A percentile compares a stretch with the other conserved stretches of the same genome.
phyloP scores from a whole-genome alignment of 1,140 invertebrate species.

The Drosophila littoralis region DNA sequence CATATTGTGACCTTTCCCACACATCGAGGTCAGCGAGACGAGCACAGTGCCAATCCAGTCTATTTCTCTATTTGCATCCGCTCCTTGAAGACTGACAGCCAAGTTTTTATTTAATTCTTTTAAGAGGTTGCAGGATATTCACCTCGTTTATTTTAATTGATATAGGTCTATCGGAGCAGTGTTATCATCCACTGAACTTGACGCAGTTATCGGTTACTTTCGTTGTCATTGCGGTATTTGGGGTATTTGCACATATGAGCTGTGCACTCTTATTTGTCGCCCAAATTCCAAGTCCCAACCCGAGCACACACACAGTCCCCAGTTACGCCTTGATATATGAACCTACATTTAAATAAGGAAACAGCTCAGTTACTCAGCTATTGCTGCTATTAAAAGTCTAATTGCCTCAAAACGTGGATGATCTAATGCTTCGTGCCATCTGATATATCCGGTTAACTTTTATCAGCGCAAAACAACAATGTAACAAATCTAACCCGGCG shows the following conservation, averaged over 20 bases:
- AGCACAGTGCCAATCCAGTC: neutral
- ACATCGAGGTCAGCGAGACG: slow-evolving; percentile 41
- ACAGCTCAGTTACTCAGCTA: slow-evolving; percentile 20
- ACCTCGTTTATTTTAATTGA: neutral
- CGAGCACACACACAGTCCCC: neutral
- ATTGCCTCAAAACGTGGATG: slow-evolving; percentile 62
- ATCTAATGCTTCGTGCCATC: slow-evolving; percentile 50
- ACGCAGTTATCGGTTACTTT: slow-evolving; percentile 10
- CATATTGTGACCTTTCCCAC: slow-evolving; percentile 66
- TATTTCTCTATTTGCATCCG: neutral
- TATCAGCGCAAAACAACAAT: slow-evolving; percentile 52
- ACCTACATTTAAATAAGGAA: slow-evolving; percentile 12
- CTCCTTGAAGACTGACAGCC: neutral
- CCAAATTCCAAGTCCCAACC: neutral
- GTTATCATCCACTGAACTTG: slow-evolving; percentile 31
- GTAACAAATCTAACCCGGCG: slow-evolving; percentile 24
- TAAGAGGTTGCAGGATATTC: neutral
- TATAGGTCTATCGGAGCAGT: neutral
- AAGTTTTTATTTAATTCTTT: no score
- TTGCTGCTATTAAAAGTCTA: slow-evolving; percentile 37
- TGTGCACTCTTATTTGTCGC: neutral
- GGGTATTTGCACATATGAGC: slow-evolving; percentile 4
- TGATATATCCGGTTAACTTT: slow-evolving; percentile 67
- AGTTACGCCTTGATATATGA: neutral
- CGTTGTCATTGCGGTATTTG: neutral